A percentile compares a stretch with the other conserved stretches of the same genome.
phyloP scores from a whole-genome alignment of 2,888 invertebrate genomes.

The Troilus luridus region DNA sequence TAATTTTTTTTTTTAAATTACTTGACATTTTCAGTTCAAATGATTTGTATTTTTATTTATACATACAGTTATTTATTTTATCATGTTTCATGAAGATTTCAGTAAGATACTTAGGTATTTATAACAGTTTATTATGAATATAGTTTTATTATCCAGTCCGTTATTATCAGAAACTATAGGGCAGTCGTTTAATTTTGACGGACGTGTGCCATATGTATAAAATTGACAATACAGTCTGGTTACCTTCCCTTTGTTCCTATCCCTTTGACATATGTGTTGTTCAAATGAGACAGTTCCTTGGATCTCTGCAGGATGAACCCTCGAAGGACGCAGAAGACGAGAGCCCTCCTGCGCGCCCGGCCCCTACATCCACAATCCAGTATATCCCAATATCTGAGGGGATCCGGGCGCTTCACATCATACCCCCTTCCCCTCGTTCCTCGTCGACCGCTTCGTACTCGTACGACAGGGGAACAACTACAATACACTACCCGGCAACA shows the following conservation, averaged over 20 bases:
- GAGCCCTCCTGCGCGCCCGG: conserved; percentile 65
- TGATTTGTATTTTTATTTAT: background rate
- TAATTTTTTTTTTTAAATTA: background rate
- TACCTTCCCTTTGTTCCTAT: conserved; percentile 63
- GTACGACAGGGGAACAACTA: conserved; percentile 64
- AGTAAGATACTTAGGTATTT: background rate
- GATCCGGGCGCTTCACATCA: conserved; percentile 65
- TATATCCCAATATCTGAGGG: conserved; percentile 66
- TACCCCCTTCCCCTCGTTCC: conserved; percentile 63
- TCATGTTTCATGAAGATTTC: background rate
- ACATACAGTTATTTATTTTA: background rate
- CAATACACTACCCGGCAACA: conserved; percentile 66
- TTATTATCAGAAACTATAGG: background rate
- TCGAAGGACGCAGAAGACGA: conserved; percentile 91
- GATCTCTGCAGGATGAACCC: conserved; percentile 78
- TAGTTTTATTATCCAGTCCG: background rate
- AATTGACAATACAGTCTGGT: conserved; percentile 56
- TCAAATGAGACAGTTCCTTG: conserved; percentile 56
- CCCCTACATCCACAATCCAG: conserved; percentile 67
- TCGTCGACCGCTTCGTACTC: conserved; percentile 62
- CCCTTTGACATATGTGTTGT: conserved; percentile 55
- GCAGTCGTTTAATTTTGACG: conserved; percentile 1
- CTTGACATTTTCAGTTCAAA: no score
- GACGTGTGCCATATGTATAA: background rate
- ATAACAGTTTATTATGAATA: background rate